Evolutionary conservation across 2,797 vertebrate genomes (phyloP).

Genomic region (Epinephelus coioides): DNA sequence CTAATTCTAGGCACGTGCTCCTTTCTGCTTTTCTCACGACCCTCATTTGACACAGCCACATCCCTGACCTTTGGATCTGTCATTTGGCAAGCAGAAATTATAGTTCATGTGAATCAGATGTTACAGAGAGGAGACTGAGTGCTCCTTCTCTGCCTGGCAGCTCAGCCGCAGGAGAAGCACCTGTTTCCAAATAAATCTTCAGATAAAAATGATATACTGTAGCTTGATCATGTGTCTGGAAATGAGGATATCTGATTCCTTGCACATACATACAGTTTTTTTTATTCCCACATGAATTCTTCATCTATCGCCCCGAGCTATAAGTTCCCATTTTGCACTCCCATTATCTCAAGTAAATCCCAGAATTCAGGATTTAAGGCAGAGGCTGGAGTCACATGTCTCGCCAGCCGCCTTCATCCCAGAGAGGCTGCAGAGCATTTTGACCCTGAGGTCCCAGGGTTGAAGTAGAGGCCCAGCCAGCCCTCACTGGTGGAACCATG

Average conservation of each 20-base stretch:
- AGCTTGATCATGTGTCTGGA: constrained; percentile 64
- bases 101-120: constrained; percentile 80
- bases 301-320: constrained; percentile 36
- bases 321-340: constrained; percentile 37
- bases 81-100: constrained; percentile 64
- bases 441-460: constrained; percentile 70
- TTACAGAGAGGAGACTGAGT: constrained; percentile 62
- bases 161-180: constrained; percentile 68
- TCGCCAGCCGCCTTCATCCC: constrained; percentile 63
- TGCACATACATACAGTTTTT: constrained; percentile 13
- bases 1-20: constrained; percentile 64
- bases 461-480: constrained; percentile 65
- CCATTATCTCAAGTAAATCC: constrained; percentile 61
- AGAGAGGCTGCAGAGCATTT: constrained; percentile 58
- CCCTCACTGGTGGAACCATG: constrained; percentile 72
- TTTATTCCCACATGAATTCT: constrained; percentile 61
- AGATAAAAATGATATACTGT: constrained; percentile 70
- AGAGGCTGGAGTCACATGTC: constrained; percentile 72
- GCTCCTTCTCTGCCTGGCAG: constrained; percentile 45
- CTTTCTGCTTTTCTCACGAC: constrained; percentile 77
- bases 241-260: constrained; percentile 72
- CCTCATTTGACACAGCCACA: constrained; percentile 76
- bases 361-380: constrained; percentile 59
- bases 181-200: constrained; percentile 82
- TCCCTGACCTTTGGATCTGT: constrained; percentile 73